Base-by-base conservation (phyloP, 2,797 vertebrate species). In the Poecilia velifera region DNA sequence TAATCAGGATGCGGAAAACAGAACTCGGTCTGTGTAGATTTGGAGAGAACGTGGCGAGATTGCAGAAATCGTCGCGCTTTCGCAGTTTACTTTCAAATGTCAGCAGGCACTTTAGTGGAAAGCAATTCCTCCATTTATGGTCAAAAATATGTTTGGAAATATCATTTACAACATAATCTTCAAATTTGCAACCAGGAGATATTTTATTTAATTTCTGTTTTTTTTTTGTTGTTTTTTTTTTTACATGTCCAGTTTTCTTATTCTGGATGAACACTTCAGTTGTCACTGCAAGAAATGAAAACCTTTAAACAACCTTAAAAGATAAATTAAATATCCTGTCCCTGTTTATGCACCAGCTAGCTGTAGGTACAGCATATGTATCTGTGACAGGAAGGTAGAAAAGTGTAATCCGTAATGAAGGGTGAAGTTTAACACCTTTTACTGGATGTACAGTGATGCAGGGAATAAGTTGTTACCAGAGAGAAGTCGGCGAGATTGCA, bases 1-100 rank as follows among this genome's bases (percentile, higher is more conserved):
- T 92, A 93, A 93, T 87, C 82, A 77, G 75, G 22, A 86, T 77
- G 87, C 84, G 85, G 86, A 87, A 88, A 88, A 81, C 82, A 66
- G 64, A 74, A 16, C 80, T 88, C 31, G 31, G 31, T 31, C 64
- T 78, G 89, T 83, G 77, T n/a, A 82, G 84, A 79, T 55, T 53
- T 79, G 72, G 73, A 88, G 84, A 77, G 71, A 83, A 86, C 76
- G 76, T 80, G 81, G 86, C 7, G 64, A 83, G 85, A 86, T 73
- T 78, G 86, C 85, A 90, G 77, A 84, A 89, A 78, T 82, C 79
- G 84, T 90, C 84, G 84, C 68, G 76, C 74, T 80, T 85, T 86
- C 64, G 76, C 82, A 72, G 81, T 81, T 90, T 85, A 84, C 80
- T 81, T 81, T 77, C 80, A 86, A 89, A 91, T 81, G 73, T 82